Conservation (phyloP, 1,140 invertebrate genomes). For the Cydia strobilella region DNA sequence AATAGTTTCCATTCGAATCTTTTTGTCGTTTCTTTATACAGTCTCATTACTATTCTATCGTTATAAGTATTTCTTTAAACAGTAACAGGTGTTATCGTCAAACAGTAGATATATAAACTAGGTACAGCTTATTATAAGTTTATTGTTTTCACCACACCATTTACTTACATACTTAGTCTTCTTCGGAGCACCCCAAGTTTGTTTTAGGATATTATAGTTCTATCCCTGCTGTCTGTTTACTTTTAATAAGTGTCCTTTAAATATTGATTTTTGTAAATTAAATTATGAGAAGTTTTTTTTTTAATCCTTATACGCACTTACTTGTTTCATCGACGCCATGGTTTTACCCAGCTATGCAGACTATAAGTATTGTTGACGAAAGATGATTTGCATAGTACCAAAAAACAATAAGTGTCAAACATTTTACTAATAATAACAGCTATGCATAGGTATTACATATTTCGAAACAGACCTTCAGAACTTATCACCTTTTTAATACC, state of each 20-base stretch:
- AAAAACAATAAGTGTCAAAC: slow-evolving; percentile 8
- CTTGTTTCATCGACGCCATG: not conserved
- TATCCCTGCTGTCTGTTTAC: too few relatives aligned
- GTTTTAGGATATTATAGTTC: too few relatives aligned
- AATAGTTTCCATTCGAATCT: not conserved
- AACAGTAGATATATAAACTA: too few relatives aligned
- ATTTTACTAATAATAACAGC: not conserved
- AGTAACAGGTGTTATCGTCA: too few relatives aligned
- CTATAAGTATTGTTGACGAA: not conserved
- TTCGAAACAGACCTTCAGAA: not conserved
- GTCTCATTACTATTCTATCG: not conserved
- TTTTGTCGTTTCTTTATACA: not conserved
- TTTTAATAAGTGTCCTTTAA: too few relatives aligned
- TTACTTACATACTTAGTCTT: too few relatives aligned
- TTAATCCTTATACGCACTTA: too few relatives aligned
- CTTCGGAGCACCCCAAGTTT: too few relatives aligned
- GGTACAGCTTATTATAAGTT: too few relatives aligned
- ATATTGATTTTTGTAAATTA: not conserved
- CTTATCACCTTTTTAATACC: not conserved
- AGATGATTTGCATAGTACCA: not conserved
- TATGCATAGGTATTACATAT: not conserved
- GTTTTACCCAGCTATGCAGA: not conserved
- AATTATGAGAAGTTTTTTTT: not conserved
- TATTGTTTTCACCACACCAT: too few relatives aligned
- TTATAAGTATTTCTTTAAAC: not conserved